These are phyloP conservation scores for Ametastegia equiseti DNA, from an alignment of 2,888 invertebrate genomes.

Conservation along the genomic window DNA sequence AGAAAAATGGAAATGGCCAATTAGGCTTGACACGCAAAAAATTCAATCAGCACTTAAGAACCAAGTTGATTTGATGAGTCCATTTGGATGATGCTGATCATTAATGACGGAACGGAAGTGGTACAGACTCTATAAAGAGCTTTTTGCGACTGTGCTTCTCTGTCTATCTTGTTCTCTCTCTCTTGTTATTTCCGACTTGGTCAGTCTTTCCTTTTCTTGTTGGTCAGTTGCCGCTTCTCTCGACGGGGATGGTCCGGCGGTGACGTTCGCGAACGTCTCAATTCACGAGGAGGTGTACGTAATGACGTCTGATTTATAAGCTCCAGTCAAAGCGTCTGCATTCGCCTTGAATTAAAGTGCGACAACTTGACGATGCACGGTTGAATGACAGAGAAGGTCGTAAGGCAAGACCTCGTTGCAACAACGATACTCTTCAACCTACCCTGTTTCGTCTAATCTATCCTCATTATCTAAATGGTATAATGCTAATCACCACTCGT, in stretches of 20 bases:
- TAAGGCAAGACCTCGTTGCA: neutral
- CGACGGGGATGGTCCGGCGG: conserved; percentile 38
- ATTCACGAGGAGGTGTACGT: conserved; percentile 36
- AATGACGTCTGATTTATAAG: conserved; percentile 47
- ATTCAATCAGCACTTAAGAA: too few relatives aligned
- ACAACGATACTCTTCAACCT: neutral
- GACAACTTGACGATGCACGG: neutral
- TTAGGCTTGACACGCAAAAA: too few relatives aligned
- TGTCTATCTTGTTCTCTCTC: neutral
- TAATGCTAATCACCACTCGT: conserved; percentile 22
- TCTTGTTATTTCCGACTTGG: conserved; percentile 28
- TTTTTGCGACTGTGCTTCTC: neutral
- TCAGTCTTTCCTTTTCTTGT: conserved; percentile 16
- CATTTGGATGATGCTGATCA: too few relatives aligned
- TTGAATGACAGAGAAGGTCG: neutral
- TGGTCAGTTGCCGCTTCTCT: conserved; percentile 16
- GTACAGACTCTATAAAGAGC: conserved; percentile 8
- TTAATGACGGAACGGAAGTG: conserved; percentile 27
- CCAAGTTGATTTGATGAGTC: too few relatives aligned
- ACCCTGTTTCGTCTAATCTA: neutral
- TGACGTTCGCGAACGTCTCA: conserved; percentile 44
- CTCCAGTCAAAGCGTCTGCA: conserved; percentile 30
- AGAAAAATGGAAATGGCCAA: too few relatives aligned
- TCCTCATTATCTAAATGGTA: neutral
- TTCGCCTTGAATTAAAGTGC: conserved; percentile 37